Conservation (phyloP, 1,140 invertebrate genomes). For the Homalodisca vitripennis region DNA sequence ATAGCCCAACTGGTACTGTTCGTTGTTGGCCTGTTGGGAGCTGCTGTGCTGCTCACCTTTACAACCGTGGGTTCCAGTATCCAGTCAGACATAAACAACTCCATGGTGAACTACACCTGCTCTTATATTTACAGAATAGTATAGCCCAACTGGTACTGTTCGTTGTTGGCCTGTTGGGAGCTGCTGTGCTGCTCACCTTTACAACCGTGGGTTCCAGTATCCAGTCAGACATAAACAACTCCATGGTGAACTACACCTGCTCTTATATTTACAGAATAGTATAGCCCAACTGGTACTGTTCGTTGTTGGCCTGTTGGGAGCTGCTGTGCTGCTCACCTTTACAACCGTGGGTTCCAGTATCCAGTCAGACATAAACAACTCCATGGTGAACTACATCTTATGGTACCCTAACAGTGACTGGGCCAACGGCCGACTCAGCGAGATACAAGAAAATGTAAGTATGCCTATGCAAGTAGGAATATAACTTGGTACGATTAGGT, state of each 20-base stretch:
- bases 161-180: conserved; percentile 67
- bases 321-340: conserved; percentile 73
- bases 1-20: conserved; percentile 68
- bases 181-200: conserved; percentile 73
- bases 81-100: conserved; percentile 68
- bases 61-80: conserved; percentile 75
- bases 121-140: conserved; percentile 75
- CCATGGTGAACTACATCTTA: conserved; percentile 70
- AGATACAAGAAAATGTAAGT: conserved; percentile 84
- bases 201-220: conserved; percentile 75
- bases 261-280: conserved; percentile 75
- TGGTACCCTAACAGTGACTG: conserved; percentile 66
- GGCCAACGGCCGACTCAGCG: conserved; percentile 61
- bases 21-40: conserved; percentile 67
- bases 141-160: conserved; percentile 68
- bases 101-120: conserved; percentile 70
- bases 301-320: conserved; percentile 67
- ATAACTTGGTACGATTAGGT: neutral
- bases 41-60: conserved; percentile 73
- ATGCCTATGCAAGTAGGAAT: neutral
- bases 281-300: conserved; percentile 68
- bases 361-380: conserved; percentile 67
- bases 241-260: conserved; percentile 70
- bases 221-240: conserved; percentile 68
- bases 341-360: conserved; percentile 75